Evolutionary conservation across 2,888 invertebrate species (phyloP), one percentile per base, ranked within the genome.

Genomic region (Agrypnus murinus): DNA sequence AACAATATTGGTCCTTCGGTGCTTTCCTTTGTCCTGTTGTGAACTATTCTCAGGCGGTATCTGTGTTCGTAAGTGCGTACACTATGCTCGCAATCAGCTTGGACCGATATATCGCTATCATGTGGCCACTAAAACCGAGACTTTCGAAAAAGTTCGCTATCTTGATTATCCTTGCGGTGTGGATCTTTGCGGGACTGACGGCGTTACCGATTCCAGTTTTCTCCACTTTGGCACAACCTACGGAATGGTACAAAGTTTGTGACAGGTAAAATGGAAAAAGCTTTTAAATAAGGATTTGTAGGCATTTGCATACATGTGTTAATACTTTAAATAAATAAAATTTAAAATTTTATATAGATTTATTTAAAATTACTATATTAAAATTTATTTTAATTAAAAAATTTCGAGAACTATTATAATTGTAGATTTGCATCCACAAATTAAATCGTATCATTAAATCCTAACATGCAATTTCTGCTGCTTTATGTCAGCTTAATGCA

Each of bases 1-100:
- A 95, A 45, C 91, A 92, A 81, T 93, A 94, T 81, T 97, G 97
- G 97, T 95, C 96, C 0, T 97, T 97, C 81, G 96, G 96, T 0
- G 86, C 87, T n/a, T 86, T 91, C 38, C 89, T 97, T 86, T 97
- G 97, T 83, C 92, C 93, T 73, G 86, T 93, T 38, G 95, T 96
- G 75, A 93, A 92, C 84, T 96, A 93, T 84, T 90, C 92, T 0
- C 95, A 95, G 85, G 93, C 92, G 0, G 91, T 93, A 48, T 93
- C 93, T 10, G 95, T 93, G 73, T 87, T 93, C 75, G 93, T 96
- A 68, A 95, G 95, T 81, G 95, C 96, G 1, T 97, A 96, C 83
- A 97, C 97, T 0, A 85, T 97, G 78, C 92, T 97, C 32, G 96
- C 96, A 36, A 95, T 97, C 82, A 95, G 95, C 75, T 90, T 95